These are phyloP conservation scores for Meta bourneti DNA, from an alignment of 2,888 invertebrate genomes.

Conservation along the genomic window DNA sequence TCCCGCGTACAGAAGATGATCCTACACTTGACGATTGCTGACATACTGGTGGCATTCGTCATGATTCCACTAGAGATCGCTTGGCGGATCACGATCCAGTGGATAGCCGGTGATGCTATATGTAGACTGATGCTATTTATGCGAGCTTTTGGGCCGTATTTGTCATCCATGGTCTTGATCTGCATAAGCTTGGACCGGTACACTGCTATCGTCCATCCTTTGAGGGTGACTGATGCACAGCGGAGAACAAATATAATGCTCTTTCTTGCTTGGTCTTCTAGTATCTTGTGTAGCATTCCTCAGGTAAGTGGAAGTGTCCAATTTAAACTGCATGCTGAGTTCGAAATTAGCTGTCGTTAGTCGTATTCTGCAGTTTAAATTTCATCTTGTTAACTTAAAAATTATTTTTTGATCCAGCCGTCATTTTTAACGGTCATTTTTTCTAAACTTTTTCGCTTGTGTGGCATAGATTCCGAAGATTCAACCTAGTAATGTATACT, in stretches of 20 bases:
- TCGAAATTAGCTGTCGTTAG: too few relatives aligned
- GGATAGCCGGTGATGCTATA: slow-evolving; percentile 87
- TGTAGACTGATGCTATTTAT: slow-evolving; percentile 88
- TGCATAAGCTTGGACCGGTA: slow-evolving; percentile 90
- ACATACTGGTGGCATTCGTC: slow-evolving; percentile 89
- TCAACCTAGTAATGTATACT: too few relatives aligned
- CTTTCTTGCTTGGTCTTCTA: slow-evolving; percentile 85
- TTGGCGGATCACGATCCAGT: slow-evolving; percentile 88
- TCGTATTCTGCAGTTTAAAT: too few relatives aligned
- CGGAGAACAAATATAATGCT: slow-evolving; percentile 88
- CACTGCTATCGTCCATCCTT: slow-evolving; percentile 88
- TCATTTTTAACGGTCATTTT: too few relatives aligned
- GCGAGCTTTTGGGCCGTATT: slow-evolving; percentile 88
- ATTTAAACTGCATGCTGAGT: too few relatives aligned
- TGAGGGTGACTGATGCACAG: slow-evolving; percentile 85
- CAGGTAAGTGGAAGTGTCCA: slow-evolving; percentile 85
- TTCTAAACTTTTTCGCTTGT: too few relatives aligned
- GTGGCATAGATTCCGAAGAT: too few relatives aligned
- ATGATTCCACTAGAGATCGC: slow-evolving; percentile 85
- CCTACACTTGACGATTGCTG: slow-evolving; percentile 88
- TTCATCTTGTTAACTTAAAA: too few relatives aligned
- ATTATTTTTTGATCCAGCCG: too few relatives aligned
- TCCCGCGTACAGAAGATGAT: slow-evolving; percentile 89
- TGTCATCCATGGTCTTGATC: slow-evolving; percentile 87
- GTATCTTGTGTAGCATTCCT: slow-evolving; percentile 86